Evolutionary conservation across 2,113 vertebrate genomes (phyloP).

Genomic region (Grammomys surdaster): DNA sequence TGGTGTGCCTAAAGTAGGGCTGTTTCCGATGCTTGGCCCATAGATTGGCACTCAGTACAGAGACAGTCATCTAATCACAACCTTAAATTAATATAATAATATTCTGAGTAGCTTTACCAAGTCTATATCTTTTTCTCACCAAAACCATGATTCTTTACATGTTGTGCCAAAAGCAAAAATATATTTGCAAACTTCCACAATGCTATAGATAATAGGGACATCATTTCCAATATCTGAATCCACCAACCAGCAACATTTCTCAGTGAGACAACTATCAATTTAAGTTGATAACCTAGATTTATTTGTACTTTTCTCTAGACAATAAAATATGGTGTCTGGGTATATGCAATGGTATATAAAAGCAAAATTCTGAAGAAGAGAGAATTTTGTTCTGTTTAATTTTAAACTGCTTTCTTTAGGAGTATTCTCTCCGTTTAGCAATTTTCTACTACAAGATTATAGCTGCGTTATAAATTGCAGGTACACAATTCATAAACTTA

Average conservation of each 20-base stretch:
- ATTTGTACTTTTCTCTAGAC: neutral
- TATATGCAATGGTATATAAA: neutral
- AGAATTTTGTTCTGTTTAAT: neutral
- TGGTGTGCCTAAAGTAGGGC: neutral
- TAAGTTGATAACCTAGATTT: constrained; percentile 1
- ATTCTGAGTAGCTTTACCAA: constrained; percentile 41
- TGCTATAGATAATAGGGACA: neutral
- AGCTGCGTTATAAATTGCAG: neutral
- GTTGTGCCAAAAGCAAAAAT: constrained; percentile 26
- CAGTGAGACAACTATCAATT: neutral
- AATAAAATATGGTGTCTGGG: neutral
- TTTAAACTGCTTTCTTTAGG: neutral
- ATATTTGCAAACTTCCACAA: neutral
- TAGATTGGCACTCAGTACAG: neutral
- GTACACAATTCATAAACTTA: neutral
- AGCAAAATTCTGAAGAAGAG: neutral
- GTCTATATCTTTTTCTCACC: constrained; percentile 9
- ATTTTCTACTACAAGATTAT: too few relatives aligned
- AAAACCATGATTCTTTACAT: constrained; percentile 29
- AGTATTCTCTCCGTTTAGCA: neutral
- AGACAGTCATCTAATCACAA: neutral
- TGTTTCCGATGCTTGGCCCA: neutral
- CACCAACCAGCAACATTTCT: constrained; percentile 8
- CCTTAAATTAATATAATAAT: constrained; percentile 54
- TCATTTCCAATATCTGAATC: constrained; percentile 14